phyloP scores from a whole-genome alignment of 2,797 vertebrate genomes.

The Telmatherina bonti region DNA sequence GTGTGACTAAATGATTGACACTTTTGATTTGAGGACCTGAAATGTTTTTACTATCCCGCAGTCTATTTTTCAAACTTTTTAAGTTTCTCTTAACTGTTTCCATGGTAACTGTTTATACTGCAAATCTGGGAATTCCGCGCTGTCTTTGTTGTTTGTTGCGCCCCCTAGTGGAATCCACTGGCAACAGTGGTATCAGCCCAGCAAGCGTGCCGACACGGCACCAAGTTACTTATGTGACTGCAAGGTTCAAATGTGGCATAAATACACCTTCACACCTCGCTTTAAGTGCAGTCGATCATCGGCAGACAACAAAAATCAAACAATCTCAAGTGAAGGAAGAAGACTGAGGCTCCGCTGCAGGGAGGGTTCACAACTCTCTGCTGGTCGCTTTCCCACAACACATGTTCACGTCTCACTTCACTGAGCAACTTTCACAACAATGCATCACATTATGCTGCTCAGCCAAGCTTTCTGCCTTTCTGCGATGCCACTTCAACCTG shows the following conservation, averaged over 20 bases:
- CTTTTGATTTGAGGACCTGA: too few relatives aligned
- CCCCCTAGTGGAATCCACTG: not conserved
- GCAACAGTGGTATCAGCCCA: not conserved
- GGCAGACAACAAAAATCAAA: not conserved
- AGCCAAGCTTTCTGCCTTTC: not conserved
- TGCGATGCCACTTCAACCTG: not conserved
- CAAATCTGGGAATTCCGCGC: too few relatives aligned
- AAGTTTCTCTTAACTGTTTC: too few relatives aligned
- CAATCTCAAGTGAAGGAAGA: not conserved
- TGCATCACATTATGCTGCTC: conserved; percentile 5
- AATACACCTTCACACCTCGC: not conserved
- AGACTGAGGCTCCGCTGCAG: not conserved
- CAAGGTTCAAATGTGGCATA: too few relatives aligned
- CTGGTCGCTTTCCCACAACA: not conserved
- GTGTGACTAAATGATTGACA: too few relatives aligned
- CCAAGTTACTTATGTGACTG: too few relatives aligned
- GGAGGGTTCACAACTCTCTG: conserved; percentile 1
- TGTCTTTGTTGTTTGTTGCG: too few relatives aligned
- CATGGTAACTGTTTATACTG: too few relatives aligned
- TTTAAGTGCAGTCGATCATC: not conserved
- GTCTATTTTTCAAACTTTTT: too few relatives aligned
- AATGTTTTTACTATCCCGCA: too few relatives aligned
- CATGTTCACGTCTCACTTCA: conserved; percentile 13
- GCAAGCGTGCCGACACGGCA: not conserved
- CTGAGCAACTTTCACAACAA: not conserved